A percentile compares a stretch with the other conserved stretches of the same genome.
Evolutionary conservation across 2,797 vertebrate genomes (phyloP).

Genomic region (Margarornis squamiger): DNA sequence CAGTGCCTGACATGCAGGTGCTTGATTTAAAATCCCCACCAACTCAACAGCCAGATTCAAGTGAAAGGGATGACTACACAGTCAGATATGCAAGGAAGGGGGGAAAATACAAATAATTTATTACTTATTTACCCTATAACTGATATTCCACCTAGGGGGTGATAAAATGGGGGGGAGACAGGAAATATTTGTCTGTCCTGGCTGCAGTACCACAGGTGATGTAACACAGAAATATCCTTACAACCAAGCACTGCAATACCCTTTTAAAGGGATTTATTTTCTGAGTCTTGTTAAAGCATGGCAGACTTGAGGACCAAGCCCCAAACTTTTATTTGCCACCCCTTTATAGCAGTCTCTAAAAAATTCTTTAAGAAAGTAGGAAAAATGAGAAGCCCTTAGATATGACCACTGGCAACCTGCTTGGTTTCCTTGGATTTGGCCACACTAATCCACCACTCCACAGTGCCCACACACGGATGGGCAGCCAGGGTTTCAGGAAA

Average conservation of each 20-base stretch:
- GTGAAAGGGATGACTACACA: background rate
- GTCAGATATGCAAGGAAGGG: background rate
- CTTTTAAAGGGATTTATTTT: background rate
- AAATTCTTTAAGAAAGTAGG: background rate
- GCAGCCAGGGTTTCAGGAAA: background rate
- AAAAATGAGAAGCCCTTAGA: background rate
- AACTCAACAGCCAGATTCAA: background rate
- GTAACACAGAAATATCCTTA: background rate
- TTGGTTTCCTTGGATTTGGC: background rate
- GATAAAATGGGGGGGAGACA: background rate
- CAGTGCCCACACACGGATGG: accelerated
- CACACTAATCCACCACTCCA: background rate
- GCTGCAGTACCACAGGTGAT: background rate
- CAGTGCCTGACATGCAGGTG: background rate
- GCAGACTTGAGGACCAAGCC: background rate
- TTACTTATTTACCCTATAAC: background rate
- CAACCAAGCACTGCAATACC: background rate
- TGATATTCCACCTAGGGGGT: background rate
- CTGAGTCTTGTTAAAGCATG: background rate
- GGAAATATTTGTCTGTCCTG: background rate
- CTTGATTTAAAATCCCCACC: background rate
- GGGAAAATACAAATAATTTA: background rate
- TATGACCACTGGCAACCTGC: background rate
- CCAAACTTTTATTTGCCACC: background rate
- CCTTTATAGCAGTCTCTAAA: background rate